Percentiles rank a stretch among this genome's conserved stretches.
Evolutionary conservation across 2,888 invertebrate genomes (phyloP).

Genomic region (Zaprionus bogoriensis): DNA sequence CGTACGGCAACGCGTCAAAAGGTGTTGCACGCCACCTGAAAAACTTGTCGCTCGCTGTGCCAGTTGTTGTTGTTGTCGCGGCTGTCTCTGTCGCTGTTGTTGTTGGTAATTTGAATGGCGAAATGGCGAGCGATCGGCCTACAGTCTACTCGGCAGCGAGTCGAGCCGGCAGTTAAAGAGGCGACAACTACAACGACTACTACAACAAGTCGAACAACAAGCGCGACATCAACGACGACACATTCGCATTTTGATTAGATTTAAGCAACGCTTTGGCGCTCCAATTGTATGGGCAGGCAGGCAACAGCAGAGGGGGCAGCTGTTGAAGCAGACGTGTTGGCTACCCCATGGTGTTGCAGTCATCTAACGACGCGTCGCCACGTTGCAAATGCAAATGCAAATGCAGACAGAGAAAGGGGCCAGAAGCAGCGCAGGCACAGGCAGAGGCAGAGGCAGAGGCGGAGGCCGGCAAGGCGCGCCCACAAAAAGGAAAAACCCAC

Average conservation of each 20-base stretch:
- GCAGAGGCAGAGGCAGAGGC: slow-evolving; percentile 4
- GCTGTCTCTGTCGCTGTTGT: slow-evolving; percentile 19
- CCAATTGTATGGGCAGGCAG: slow-evolving; percentile 56
- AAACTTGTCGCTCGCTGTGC: slow-evolving; percentile 56
- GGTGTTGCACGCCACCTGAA: slow-evolving; percentile 76
- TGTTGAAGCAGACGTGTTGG: slow-evolving; percentile 31
- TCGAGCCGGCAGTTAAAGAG: slow-evolving; percentile 36
- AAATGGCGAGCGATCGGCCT: slow-evolving; percentile 62
- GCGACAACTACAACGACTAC: slow-evolving; percentile 48
- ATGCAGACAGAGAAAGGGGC: slow-evolving; percentile 20
- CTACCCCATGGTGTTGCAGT: slow-evolving; percentile 36
- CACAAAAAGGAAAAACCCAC: slow-evolving; percentile 70
- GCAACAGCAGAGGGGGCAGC: not conserved
- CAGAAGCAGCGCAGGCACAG: slow-evolving; percentile 1
- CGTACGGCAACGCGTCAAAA: slow-evolving; percentile 64
- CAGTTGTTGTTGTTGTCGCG: slow-evolving; percentile 11
- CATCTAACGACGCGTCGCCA: slow-evolving; percentile 61
- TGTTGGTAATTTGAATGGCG: slow-evolving; percentile 71
- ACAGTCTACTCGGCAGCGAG: slow-evolving; percentile 29
- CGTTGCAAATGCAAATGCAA: slow-evolving; percentile 70
- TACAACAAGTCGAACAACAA: slow-evolving; percentile 51
- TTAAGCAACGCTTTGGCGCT: slow-evolving; percentile 65
- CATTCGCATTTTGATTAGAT: slow-evolving; percentile 77
- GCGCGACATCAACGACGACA: slow-evolving; percentile 47
- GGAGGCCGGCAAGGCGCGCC: slow-evolving; percentile 55